Evolutionary conservation across 2,113 vertebrate genomes (phyloP).

Genomic region (Tor tambroides): DNA sequence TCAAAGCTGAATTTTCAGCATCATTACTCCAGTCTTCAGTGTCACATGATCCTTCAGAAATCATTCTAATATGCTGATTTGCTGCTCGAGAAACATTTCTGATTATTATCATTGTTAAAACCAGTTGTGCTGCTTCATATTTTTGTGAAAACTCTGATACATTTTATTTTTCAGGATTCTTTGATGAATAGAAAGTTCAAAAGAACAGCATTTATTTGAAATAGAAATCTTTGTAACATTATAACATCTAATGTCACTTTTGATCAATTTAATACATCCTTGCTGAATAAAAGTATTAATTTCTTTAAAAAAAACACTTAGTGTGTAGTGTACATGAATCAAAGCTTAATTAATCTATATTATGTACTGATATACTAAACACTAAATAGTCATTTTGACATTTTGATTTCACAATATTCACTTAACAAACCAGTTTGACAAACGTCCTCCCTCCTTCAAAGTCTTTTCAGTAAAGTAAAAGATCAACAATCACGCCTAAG

Average conservation of each 20-base stretch:
- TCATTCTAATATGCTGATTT: no score
- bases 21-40: no score
- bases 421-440: constrained; percentile 44
- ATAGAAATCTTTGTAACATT: not conserved
- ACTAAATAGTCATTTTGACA: not conserved
- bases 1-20: no score
- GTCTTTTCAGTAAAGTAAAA: not conserved
- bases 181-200: not conserved
- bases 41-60: no score
- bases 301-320: not conserved
- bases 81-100: not conserved
- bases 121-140: not conserved
- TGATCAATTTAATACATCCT: not conserved
- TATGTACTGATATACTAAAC: not conserved
- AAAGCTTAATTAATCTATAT: not conserved
- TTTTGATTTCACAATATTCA: not conserved
- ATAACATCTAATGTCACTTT: not conserved
- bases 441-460: constrained; percentile 8
- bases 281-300: not conserved
- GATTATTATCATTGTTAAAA: not conserved
- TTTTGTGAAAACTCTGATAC: not conserved
- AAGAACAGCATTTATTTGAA: not conserved
- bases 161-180: not conserved
- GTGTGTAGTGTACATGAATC: not conserved
- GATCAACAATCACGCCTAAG: constrained; percentile 52